These are phyloP conservation scores for Pipa parva DNA, from an alignment of 2,113 vertebrate genomes.

Conservation along the genomic window DNA sequence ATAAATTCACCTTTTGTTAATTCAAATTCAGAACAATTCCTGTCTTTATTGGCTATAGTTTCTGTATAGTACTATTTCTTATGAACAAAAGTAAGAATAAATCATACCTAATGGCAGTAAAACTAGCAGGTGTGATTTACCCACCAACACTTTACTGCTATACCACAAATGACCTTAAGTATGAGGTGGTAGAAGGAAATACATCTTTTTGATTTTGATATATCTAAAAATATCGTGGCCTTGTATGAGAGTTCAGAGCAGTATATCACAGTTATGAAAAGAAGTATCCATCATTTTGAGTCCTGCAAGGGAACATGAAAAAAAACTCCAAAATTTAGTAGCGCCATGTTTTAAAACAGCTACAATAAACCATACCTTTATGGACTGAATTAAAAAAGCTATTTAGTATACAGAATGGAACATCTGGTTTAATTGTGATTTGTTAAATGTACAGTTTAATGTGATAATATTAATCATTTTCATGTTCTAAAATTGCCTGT, in stretches of 20 bases:
- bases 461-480: too few relatives aligned
- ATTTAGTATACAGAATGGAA: neutral
- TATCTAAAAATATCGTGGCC: constrained; percentile 35
- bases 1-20: neutral
- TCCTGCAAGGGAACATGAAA: constrained; percentile 16
- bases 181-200: constrained; percentile 6
- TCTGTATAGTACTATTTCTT: neutral
- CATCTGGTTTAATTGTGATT: neutral
- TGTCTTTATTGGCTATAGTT: neutral
- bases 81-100: constrained; percentile 3
- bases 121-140: constrained; percentile 23
- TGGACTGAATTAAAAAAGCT: too few relatives aligned
- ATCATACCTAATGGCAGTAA: constrained; percentile 13
- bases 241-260: constrained; percentile 29
- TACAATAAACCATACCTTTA: neutral
- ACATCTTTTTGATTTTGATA: constrained; percentile 33
- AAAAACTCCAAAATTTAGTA: constrained; percentile 8
- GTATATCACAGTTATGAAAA: constrained; percentile 24
- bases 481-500: too few relatives aligned
- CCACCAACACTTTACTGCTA: constrained; percentile 25
- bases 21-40: neutral
- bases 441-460: neutral
- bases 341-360: constrained; percentile 3
- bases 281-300: constrained; percentile 22
- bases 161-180: constrained; percentile 26